Conservation (phyloP, 2,797 vertebrate genomes). For the Schizopygopsis malacanthus region DNA sequence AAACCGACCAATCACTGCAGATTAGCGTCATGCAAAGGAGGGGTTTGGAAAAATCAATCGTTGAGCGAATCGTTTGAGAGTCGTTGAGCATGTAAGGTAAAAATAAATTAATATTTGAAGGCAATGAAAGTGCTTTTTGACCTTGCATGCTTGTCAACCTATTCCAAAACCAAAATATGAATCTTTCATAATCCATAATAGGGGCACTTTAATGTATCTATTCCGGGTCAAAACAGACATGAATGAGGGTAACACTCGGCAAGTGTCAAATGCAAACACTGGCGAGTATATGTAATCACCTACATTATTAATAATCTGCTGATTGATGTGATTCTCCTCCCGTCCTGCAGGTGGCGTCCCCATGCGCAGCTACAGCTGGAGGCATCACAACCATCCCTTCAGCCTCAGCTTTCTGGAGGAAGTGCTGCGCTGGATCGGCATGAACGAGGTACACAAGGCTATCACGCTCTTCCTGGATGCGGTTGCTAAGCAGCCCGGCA, state of each 20-base stretch:
- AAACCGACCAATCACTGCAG: too few species aligned
- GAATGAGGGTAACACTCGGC: background rate
- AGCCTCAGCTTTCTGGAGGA: conserved; percentile 86
- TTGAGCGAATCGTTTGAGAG: too few species aligned
- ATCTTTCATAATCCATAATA: too few species aligned
- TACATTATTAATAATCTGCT: background rate
- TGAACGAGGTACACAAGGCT: conserved; percentile 93
- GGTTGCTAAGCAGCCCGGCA: conserved; percentile 72
- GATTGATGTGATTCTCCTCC: background rate
- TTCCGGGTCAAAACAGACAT: background rate
- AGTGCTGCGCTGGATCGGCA: conserved; percentile 86
- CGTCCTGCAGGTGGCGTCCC: conserved; percentile 76
- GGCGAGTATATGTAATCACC: background rate
- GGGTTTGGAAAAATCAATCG: too few species aligned
- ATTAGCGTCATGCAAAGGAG: too few species aligned
- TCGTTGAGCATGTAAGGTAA: too few species aligned
- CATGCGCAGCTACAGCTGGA: conserved; percentile 75
- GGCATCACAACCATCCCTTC: conserved; percentile 81
- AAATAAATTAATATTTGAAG: too few species aligned
- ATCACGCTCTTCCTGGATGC: conserved; percentile 86
- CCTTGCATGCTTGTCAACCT: too few species aligned
- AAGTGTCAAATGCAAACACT: background rate
- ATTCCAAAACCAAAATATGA: too few species aligned
- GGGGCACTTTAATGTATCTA: background rate
- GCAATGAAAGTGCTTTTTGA: too few species aligned